Conservation (phyloP, 2,888 invertebrate genomes). For the Dexiosoma caninum region DNA sequence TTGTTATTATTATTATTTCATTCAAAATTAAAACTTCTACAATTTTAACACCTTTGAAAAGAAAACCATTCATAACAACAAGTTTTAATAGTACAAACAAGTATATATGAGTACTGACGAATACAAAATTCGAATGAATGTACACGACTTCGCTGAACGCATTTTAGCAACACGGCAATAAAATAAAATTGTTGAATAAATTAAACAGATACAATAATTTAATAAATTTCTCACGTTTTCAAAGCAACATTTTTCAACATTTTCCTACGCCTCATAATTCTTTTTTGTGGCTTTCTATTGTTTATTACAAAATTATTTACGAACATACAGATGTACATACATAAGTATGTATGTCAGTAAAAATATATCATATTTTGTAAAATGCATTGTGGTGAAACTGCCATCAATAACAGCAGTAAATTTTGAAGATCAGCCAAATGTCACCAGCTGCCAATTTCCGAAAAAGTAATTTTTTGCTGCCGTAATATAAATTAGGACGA, state of each 20-base stretch:
- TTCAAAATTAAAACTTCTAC: too few relatives aligned
- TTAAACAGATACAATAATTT: conserved; percentile 51
- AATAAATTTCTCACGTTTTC: conserved; percentile 56
- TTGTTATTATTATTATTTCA: too few relatives aligned
- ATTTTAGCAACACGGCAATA: conserved; percentile 24
- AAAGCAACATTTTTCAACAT: conserved; percentile 40
- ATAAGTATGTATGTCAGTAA: not conserved
- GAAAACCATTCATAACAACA: too few relatives aligned
- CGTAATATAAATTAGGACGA: not conserved
- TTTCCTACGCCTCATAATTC: conserved; percentile 56
- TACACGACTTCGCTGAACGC: not conserved
- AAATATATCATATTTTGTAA: not conserved
- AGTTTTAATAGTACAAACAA: too few relatives aligned
- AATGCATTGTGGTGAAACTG: conserved; percentile 32
- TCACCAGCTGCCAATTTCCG: conserved; percentile 56
- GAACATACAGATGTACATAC: not conserved
- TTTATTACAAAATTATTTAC: not conserved
- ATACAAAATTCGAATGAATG: too few relatives aligned
- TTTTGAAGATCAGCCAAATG: conserved; percentile 58
- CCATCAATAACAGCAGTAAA: conserved; percentile 4
- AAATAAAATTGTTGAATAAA: conserved; percentile 43
- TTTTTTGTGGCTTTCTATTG: conserved; percentile 35
- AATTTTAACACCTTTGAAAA: too few relatives aligned
- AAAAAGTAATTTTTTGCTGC: conserved; percentile 6
- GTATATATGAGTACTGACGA: too few relatives aligned